phyloP scores from a whole-genome alignment of 2,888 invertebrate genomes.

The Agrochola circellaris region DNA sequence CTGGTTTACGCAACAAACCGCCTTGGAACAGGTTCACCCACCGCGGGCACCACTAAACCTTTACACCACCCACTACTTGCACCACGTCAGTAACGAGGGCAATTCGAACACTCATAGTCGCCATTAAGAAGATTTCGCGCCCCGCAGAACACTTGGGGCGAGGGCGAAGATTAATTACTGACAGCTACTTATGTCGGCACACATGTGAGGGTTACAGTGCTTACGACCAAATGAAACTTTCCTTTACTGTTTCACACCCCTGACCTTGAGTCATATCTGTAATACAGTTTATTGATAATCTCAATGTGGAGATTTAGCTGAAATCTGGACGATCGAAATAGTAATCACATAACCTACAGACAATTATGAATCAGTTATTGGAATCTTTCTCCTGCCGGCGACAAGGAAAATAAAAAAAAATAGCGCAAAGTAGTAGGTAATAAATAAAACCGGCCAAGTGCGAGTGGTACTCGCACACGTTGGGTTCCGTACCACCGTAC shows the following conservation, averaged over 20 bases:
- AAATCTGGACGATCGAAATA: not conserved
- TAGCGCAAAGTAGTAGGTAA: too few relatives aligned
- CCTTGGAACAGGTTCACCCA: not conserved
- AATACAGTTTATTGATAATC: not conserved
- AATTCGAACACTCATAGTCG: not conserved
- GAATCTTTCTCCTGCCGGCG: not conserved
- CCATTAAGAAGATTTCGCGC: slow-evolving; percentile 35
- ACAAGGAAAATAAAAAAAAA: not conserved
- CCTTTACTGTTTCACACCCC: slow-evolving; percentile 7
- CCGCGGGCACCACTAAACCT: slow-evolving; percentile 12
- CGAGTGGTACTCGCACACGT: too few relatives aligned
- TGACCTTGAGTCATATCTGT: slow-evolving; percentile 1
- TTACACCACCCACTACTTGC: slow-evolving; percentile 10
- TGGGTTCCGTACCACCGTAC: too few relatives aligned
- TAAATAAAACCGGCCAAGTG: too few relatives aligned
- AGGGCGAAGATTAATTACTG: slow-evolving; percentile 48
- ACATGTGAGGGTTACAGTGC: slow-evolving; percentile 7
- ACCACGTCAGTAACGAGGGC: not conserved
- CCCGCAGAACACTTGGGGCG: not conserved
- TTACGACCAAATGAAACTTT: slow-evolving; percentile 16
- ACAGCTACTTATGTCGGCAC: slow-evolving; percentile 37
- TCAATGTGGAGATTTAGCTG: not conserved
- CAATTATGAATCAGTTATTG: not conserved
- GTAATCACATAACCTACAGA: not conserved
- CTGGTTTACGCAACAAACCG: slow-evolving; percentile 11